Conservation (phyloP, 2,888 invertebrate species). For the Periphyllus acericola region DNA sequence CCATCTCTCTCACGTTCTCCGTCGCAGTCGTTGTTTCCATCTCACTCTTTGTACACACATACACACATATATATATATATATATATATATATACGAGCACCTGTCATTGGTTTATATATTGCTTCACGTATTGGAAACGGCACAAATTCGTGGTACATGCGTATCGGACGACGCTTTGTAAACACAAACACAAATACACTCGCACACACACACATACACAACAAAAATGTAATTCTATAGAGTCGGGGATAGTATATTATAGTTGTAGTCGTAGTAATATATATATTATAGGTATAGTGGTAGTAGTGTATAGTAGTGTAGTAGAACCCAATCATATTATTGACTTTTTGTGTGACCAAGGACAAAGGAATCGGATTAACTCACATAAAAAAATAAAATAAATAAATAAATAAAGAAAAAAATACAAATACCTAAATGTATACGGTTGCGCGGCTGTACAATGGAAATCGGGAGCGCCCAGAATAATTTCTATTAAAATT, state of each 20-base stretch:
- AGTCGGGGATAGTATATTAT: not conserved
- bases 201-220: not conserved
- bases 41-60: not conserved
- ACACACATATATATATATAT: not conserved
- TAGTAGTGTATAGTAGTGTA: not conserved
- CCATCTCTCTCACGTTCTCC: not conserved
- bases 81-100: not conserved
- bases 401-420: conserved; percentile 37
- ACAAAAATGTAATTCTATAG: conserved; percentile 48
- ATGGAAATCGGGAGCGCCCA: conserved; percentile 61
- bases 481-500: conserved; percentile 62
- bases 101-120: conserved; percentile 57
- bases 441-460: conserved; percentile 43
- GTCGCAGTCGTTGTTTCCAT: not conserved
- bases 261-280: not conserved
- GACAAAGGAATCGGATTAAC: conserved; percentile 62
- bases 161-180: conserved; percentile 60
- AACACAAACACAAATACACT: not conserved
- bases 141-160: conserved; percentile 59
- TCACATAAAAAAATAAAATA: conserved; percentile 44
- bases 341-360: conserved; percentile 62
- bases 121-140: conserved; percentile 54
- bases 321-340: conserved; percentile 57
- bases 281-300: not conserved
- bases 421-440: conserved; percentile 61